Base-by-base conservation (phyloP, 2,797 vertebrate genomes). In the Argya squamiceps region DNA sequence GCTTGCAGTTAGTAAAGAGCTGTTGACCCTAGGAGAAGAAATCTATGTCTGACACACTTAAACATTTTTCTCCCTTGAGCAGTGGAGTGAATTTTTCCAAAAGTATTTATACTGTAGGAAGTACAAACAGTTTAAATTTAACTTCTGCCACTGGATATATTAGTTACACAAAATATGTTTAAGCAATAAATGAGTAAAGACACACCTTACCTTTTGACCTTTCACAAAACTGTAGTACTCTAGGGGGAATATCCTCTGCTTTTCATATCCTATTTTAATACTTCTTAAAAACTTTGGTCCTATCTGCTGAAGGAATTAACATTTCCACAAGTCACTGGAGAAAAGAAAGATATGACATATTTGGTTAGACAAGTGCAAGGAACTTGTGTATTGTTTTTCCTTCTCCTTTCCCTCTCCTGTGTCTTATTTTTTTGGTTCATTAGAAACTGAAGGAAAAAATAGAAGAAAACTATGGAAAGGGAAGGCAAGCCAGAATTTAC, bases 251-350 rank as follows among this genome's bases (percentile, higher is more conserved):
- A 77, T 39, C 7, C 9, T 83, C 46, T 94, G 34, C 37, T 75
- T 84, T 91, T 56, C 29, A 91, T 80, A 91, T 89, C 58, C 34
- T 84, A 7, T 65, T 95, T 80, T 85, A 92, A 88, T 93, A 24
- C 9, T 55, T 60, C 62, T 71, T 21, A 7, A 52, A 88, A 75
- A 20, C 50, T 84, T 96, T 65, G 29, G 26, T 89, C 24, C 15
- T 71, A 2, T 88, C 22, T 88, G 11, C 60, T 41, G 74, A 74
- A 59, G 47, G 47, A 89, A 73, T 75, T 82, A 62, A 21, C 6
- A 34, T 86, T 81, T 84, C 34, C 81, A 5, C 12, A 52, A 36
- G 44, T 92, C 56, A 46, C 62, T 34, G 14, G 63, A 70, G 62
- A 62, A 77, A 93, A 74, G 19, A 47, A 76, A 76, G 44, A 8